Evolutionary conservation across 2,797 vertebrate genomes (phyloP).

Genomic region (Myotis findleyi): DNA sequence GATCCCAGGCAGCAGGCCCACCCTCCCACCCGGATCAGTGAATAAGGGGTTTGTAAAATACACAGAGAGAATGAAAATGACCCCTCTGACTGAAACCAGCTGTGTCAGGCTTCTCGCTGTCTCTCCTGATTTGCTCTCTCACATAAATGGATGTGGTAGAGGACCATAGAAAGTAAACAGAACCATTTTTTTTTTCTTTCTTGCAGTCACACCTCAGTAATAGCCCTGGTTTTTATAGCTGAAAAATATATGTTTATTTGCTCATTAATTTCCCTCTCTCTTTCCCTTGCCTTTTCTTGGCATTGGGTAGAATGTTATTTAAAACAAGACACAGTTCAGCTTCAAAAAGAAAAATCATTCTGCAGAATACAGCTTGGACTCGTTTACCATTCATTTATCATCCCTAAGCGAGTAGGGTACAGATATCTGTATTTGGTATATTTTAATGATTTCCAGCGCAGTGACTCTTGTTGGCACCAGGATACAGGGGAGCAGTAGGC

Average conservation of each 20-base stretch:
- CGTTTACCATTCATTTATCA: conserved; percentile 80
- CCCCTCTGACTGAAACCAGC: conserved; percentile 92
- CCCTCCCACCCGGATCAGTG: conserved; percentile 90
- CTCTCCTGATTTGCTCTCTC: conserved; percentile 85
- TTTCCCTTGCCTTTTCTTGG: conserved; percentile 58
- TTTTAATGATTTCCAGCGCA: conserved; percentile 72
- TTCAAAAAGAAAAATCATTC: conserved; percentile 79
- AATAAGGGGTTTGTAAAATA: conserved; percentile 93
- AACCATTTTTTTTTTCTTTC: conserved; percentile 81
- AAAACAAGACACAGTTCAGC: conserved; percentile 69
- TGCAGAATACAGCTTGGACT: conserved; percentile 74
- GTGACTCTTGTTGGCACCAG: conserved; percentile 59
- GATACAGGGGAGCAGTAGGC: background rate
- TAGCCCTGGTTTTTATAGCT: conserved; percentile 79
- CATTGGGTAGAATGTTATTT: conserved; percentile 76
- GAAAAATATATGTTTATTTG: conserved; percentile 82
- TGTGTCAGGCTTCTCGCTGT: conserved; percentile 86
- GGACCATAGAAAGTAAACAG: conserved; percentile 81
- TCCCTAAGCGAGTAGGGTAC: conserved; percentile 69
- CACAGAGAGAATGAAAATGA: conserved; percentile 90
- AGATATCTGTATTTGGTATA: conserved; percentile 59
- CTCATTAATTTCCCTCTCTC: conserved; percentile 76
- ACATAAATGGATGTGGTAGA: conserved; percentile 87
- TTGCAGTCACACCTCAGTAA: conserved; percentile 73
- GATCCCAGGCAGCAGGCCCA: conserved; percentile 92